Percentiles rank a stretch among this genome's conserved stretches.
Evolutionary conservation across 1,140 invertebrate genomes (phyloP).

Genomic region (Diabrotica undecimpunctata): DNA sequence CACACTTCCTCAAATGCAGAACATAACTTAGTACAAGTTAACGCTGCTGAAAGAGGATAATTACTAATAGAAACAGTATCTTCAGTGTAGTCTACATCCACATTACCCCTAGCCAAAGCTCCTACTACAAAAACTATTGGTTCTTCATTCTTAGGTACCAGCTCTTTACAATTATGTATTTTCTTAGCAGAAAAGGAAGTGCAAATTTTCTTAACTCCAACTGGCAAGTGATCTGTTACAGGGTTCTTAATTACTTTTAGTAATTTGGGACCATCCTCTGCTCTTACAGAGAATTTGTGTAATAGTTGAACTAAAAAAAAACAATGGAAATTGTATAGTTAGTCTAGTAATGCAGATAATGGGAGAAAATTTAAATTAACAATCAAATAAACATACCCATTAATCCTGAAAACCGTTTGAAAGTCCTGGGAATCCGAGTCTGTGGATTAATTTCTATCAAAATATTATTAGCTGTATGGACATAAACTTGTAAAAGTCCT

Average conservation of each 20-base stretch:
- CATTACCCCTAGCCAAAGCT: slow-evolving; percentile 95
- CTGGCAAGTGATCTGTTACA: slow-evolving; percentile 88
- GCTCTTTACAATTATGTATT: slow-evolving; percentile 70
- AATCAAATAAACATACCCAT: slow-evolving; percentile 97
- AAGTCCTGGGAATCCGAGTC: slow-evolving; percentile 96
- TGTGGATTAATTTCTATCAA: slow-evolving; percentile 98
- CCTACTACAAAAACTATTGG: slow-evolving; percentile 91
- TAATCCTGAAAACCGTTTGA: slow-evolving; percentile 95
- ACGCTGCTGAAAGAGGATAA: slow-evolving; percentile 93
- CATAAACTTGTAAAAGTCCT: slow-evolving; percentile 86
- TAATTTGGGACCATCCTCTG: slow-evolving; percentile 86
- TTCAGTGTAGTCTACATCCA: slow-evolving; percentile 88
- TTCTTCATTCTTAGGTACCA: slow-evolving; percentile 76
- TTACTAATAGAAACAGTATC: slow-evolving; percentile 88
- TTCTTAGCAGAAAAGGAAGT: slow-evolving; percentile 87
- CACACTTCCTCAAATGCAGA: slow-evolving; percentile 95
- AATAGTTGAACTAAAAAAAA: slow-evolving; percentile 85
- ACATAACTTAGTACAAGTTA: slow-evolving; percentile 96
- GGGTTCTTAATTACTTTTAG: slow-evolving; percentile 98
- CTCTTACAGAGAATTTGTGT: slow-evolving; percentile 89
- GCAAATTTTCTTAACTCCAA: slow-evolving; percentile 85
- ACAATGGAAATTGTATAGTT: background rate
- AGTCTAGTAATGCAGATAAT: background rate
- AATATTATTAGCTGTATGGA: slow-evolving; percentile 94
- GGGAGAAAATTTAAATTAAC: slow-evolving; percentile 70